Base-by-base conservation (phyloP, 2,888 invertebrate genomes). In the Acrocera orbiculus region DNA sequence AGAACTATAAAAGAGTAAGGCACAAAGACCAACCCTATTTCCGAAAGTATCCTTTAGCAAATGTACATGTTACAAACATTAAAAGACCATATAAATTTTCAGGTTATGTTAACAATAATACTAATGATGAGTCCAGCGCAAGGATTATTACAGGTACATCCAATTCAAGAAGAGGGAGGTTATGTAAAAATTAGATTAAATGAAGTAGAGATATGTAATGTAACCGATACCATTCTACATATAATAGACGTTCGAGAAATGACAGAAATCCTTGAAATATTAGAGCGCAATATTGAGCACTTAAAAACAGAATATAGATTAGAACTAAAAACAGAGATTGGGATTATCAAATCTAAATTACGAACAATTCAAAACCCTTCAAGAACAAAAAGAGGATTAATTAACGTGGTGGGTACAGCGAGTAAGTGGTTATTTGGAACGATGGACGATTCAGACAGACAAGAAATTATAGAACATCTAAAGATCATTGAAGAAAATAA, bases 71-170 rank as follows among this genome's bases (percentile, higher is more conserved):
- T 11, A 19, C 20, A 24, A 37, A 37, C 22, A 32, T 37, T 26
- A 32, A 37, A 33, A 11, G 33, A 37, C 37, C 34, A 6, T 27
- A 23, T 23, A 37, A 37, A 27, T 34, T 30, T 31, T 17, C 30
- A 34, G 37, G n/a, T 25, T 17, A 22, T 27, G 15, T 17, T 34
- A 16, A 13, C 27, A 14, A 23, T 34, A 6, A 23, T 23, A 23
- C n/a, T 23, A 11, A 23, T 23, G 23, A 23, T 23, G 3, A 6
- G 23, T 11, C n/a, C 23, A 23, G 23, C 8, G 11, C 23, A 23
- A 23, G 2, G 11, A 11, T 11, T 23, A 23, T 11, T 23, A 5
- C n/a, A 23, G 6, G 23, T 23, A 5, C 23, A 23, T 23, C 23
- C 23, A 11, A n/a, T 23, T 11, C n/a, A 23, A 11, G 11, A 23